phyloP scores from a whole-genome alignment of 2,888 invertebrate species.

The Helicoverpa assulta region DNA sequence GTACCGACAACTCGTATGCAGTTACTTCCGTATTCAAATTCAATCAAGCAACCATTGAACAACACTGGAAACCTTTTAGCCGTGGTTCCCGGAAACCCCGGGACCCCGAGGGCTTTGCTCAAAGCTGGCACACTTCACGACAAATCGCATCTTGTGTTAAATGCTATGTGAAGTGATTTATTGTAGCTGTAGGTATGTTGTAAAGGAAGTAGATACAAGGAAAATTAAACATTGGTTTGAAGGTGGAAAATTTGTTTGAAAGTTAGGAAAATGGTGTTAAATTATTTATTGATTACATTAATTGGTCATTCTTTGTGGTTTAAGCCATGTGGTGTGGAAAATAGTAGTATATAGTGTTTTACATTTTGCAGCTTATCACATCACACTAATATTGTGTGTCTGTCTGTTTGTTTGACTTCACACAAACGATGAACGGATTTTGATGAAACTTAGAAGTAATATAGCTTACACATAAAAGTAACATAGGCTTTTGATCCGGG shows the following conservation, averaged over 20 bases:
- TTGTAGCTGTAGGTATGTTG: background rate
- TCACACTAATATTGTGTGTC: too few relatives aligned
- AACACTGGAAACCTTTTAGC: constrained; percentile 68
- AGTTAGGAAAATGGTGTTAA: background rate
- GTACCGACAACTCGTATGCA: constrained; percentile 16
- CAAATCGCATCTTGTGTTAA: constrained; percentile 22
- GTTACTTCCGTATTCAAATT: constrained; percentile 55
- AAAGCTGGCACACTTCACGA: constrained; percentile 38
- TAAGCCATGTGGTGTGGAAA: too few relatives aligned
- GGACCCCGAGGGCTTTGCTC: constrained; percentile 21
- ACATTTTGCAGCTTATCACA: too few relatives aligned
- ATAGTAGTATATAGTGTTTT: too few relatives aligned
- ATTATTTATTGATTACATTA: background rate
- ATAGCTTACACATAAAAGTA: too few relatives aligned
- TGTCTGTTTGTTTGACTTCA: too few relatives aligned
- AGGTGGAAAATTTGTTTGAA: too few relatives aligned
- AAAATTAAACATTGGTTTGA: background rate
- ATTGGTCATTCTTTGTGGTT: too few relatives aligned
- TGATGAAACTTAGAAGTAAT: too few relatives aligned
- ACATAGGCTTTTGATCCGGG: too few relatives aligned
- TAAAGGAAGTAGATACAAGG: background rate
- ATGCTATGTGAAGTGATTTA: background rate
- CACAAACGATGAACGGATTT: too few relatives aligned
- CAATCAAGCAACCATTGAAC: constrained; percentile 52
- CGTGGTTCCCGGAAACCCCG: constrained; percentile 33